Evolutionary conservation across 2,797 vertebrate genomes (phyloP), one percentile per base, ranked within the genome.

Genomic region (Harpagifer antarcticus): DNA sequence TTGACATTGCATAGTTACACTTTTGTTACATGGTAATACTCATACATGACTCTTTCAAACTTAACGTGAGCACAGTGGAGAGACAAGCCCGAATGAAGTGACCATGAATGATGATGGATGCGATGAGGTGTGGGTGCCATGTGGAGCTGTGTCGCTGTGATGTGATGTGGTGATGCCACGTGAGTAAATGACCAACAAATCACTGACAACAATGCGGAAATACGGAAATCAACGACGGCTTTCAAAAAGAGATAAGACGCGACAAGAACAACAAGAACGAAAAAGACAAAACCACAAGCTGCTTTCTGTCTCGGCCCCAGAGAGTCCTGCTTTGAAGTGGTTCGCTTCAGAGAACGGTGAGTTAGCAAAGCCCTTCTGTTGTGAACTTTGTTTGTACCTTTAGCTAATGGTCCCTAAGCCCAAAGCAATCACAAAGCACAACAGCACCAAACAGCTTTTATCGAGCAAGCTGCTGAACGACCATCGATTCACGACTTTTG

Each of bases 291-390:
- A 89, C 75, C 87, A 92, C 85, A 92, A 89, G 91, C 91, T 85
- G 88, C 92, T 88, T 75, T 89, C 68, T 78, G 68, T 75, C 74
- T 83, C 44, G 20, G 82, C 83, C 86, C 88, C 90, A 82, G 88
- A 83, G 83, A 80, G 78, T 90, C 85, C 79, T 78, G 74, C 66
- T 89, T 91, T 93, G 93, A 95, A 93, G 94, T 94, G 93, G 93
- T 93, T 91, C 76, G 87, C 90, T 91, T 90, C 88, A 85, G 82
- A 74, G 56, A 64, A 65, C 56, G 65, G 56, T 8, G 72, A 77
- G 81, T 87, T 86, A 73, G 63, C 60, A 59, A 58, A 43, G 74
- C 74, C 82, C 82, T 86, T 87, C 55, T 84, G 79, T 73, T 85
- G 78, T 74, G 62, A 79, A 75, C 82, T 84, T 83, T 78, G 60